These are phyloP conservation scores for Ptychodera flava DNA, from an alignment of 35 echinoderm and acorn worm species.

Conservation along the genomic window DNA sequence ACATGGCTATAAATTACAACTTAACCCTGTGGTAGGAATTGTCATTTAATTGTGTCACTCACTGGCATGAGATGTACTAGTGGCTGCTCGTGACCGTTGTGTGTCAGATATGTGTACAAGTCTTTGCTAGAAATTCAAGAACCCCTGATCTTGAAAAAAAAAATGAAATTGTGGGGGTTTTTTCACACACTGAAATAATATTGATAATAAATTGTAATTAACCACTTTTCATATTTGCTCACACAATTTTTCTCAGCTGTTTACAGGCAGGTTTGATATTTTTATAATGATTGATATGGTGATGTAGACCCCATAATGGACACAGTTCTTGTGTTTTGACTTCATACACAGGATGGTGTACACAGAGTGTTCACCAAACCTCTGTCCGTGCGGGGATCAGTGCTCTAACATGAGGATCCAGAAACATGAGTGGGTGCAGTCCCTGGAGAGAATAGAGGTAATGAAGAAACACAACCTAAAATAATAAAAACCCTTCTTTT, in stretches of 20 bases:
- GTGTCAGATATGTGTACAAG: too few relatives aligned
- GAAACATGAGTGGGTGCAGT: conserved; percentile 57
- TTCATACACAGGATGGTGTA: conserved; percentile 63
- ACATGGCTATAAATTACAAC: too few relatives aligned
- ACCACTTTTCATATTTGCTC: neutral
- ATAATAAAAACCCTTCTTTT: neutral
- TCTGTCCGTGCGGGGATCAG: conserved; percentile 80
- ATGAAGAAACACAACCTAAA: neutral
- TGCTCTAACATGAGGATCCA: conserved; percentile 85
- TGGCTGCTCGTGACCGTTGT: too few relatives aligned
- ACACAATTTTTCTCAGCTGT: too few relatives aligned
- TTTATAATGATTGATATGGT: neutral
- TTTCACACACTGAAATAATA: conserved; percentile 1
- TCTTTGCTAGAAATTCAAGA: too few relatives aligned
- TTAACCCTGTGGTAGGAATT: too few relatives aligned
- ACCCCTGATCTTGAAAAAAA: too few relatives aligned
- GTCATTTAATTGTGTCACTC: too few relatives aligned
- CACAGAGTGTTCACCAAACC: conserved; percentile 60
- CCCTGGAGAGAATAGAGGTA: conserved; percentile 76
- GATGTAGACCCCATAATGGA: neutral
- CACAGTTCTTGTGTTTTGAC: too few relatives aligned
- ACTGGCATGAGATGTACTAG: too few relatives aligned
- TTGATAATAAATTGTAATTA: neutral
- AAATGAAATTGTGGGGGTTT: neutral
- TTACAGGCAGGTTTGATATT: too few relatives aligned